Evolutionary conservation across 37 sponge, comb jelly and placozoan genomes (phyloP).

Genomic region (Bolinopsis microptera): DNA sequence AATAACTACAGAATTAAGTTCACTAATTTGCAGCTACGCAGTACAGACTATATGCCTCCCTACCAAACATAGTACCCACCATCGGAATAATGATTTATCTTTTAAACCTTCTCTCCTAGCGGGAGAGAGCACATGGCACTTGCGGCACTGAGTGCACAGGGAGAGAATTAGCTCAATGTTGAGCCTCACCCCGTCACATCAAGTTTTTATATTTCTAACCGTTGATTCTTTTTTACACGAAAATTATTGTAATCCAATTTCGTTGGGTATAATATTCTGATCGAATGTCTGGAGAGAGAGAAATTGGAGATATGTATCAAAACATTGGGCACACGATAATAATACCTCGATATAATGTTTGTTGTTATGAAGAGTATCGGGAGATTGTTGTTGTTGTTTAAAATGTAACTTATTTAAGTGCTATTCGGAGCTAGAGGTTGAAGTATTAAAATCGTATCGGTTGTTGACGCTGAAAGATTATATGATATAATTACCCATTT

Average conservation of each 20-base stretch:
- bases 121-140: too few species aligned
- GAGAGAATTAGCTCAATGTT: too few species aligned
- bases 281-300: too few species aligned
- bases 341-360: too few species aligned
- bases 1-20: constrained; percentile 44
- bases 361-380: too few species aligned
- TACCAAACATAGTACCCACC: constrained; percentile 49
- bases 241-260: neutral
- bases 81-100: too few species aligned
- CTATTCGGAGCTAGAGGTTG: too few species aligned
- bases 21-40: constrained; percentile 26
- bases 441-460: neutral
- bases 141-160: too few species aligned
- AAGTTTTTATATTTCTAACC: neutral
- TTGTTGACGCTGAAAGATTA: neutral
- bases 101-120: too few species aligned
- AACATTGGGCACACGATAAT: neutral
- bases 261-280: neutral
- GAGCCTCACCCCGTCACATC: neutral
- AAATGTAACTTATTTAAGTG: too few species aligned
- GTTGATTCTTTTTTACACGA: neutral
- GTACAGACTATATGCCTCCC: constrained; percentile 29
- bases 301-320: neutral
- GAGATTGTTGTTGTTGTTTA: too few species aligned
- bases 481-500: neutral